Conservation (phyloP, 2,797 vertebrate genomes). For the Ctenopoma kingsleyae region DNA sequence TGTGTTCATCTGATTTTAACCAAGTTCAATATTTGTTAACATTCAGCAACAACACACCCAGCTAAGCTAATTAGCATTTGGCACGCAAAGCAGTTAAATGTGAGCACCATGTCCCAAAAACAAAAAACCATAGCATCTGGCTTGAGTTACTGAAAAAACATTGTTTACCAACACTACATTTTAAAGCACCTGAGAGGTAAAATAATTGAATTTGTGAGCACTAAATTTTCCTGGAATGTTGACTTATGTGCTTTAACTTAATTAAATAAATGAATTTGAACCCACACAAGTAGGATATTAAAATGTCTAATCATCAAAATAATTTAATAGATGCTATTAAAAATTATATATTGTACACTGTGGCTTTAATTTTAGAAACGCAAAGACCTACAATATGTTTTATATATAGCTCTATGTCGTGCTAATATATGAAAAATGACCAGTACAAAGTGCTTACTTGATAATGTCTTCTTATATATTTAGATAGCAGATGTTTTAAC, state of each 20-base stretch:
- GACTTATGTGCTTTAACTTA: background rate
- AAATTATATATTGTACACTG: background rate
- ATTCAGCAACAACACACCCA: background rate
- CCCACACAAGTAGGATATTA: background rate
- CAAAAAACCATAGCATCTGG: no score
- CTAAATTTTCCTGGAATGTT: background rate
- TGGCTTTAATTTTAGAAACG: background rate
- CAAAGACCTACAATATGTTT: background rate
- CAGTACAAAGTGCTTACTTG: constrained; percentile 40
- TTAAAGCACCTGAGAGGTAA: background rate
- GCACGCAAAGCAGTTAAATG: background rate
- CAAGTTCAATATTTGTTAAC: background rate
- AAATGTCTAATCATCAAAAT: constrained; percentile 1
- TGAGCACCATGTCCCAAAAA: no score
- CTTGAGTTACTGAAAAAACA: no score
- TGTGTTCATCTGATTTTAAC: background rate
- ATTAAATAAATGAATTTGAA: background rate
- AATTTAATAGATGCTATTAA: background rate
- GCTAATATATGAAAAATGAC: constrained; percentile 17
- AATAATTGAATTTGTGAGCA: background rate
- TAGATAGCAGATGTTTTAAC: constrained; percentile 66
- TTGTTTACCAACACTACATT: background rate
- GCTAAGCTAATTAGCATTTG: background rate
- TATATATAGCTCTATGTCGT: constrained; percentile 1
- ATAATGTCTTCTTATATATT: constrained; percentile 67